Percentiles rank a stretch among this genome's conserved stretches.
phyloP scores from a whole-genome alignment of 2,888 invertebrate species.

The Slavum lentiscoides region DNA sequence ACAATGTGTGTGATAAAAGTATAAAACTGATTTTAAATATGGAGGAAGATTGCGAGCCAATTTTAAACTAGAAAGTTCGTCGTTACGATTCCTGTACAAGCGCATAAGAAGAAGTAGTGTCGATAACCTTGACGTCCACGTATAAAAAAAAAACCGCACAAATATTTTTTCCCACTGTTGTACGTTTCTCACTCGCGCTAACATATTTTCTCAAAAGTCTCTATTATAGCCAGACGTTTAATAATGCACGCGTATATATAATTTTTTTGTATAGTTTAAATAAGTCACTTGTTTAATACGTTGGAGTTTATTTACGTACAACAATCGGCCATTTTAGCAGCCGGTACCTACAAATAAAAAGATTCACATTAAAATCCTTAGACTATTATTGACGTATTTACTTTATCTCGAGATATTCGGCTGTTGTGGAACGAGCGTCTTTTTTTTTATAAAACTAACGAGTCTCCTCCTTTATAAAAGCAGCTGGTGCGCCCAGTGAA shows the following conservation, averaged over 20 bases:
- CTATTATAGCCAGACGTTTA: too few species aligned
- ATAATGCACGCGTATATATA: too few species aligned
- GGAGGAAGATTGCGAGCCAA: slow-evolving; percentile 3
- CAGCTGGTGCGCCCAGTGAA: slow-evolving; percentile 28
- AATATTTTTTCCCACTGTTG: slow-evolving; percentile 20
- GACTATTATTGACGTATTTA: not conserved
- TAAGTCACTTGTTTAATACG: not conserved
- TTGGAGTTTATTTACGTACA: not conserved
- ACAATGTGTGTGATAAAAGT: too few species aligned
- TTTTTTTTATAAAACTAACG: slow-evolving; percentile 20
- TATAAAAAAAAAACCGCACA: slow-evolving; percentile 23
- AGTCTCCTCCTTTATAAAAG: not conserved
- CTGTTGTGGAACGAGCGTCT: not conserved
- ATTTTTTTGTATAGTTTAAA: not conserved
- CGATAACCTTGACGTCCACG: slow-evolving; percentile 39
- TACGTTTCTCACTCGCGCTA: not conserved
- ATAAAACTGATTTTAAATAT: not conserved
- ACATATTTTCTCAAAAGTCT: not conserved
- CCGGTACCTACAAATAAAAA: too few species aligned
- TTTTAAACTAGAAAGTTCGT: slow-evolving; percentile 39
- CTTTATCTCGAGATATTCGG: not conserved
- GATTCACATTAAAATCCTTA: not conserved
- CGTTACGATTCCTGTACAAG: not conserved
- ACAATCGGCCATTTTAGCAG: not conserved
- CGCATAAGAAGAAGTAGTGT: slow-evolving; percentile 10